These are phyloP conservation scores for Tipula unca DNA, from an alignment of 2,888 invertebrate species.

Conservation along the genomic window DNA sequence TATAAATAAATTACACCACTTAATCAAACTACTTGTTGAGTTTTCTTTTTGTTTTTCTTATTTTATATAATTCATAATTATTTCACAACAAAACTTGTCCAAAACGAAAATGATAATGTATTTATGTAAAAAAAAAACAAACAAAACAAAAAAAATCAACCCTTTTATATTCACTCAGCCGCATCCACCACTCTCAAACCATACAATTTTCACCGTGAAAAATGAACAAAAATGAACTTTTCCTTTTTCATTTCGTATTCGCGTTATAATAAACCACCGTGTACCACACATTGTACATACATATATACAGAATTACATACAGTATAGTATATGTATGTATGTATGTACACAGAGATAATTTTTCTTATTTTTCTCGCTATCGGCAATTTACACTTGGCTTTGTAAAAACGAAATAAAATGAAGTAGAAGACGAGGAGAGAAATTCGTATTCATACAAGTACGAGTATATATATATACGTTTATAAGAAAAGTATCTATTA, in stretches of 20 bases:
- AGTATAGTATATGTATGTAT: not conserved
- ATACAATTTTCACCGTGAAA: not conserved
- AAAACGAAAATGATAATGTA: not conserved
- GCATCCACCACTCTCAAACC: not conserved
- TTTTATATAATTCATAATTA: not conserved
- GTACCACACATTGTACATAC: not conserved
- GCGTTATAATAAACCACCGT: not conserved
- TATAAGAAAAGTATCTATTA: not conserved
- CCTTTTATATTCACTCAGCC: not conserved
- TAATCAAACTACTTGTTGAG: not conserved
- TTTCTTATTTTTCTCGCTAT: conserved; percentile 16
- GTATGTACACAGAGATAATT: not conserved
- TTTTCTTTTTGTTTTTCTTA: not conserved
- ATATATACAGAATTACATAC: not conserved
- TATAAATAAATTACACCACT: not conserved
- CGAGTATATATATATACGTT: too few relatives aligned
- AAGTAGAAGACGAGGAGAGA: not conserved
- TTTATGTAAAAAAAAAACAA: not conserved
- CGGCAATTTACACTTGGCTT: conserved; percentile 21
- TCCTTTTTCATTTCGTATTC: not conserved
- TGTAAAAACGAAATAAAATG: conserved; percentile 20
- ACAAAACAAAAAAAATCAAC: not conserved
- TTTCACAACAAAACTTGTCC: not conserved
- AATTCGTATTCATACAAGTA: too few relatives aligned
- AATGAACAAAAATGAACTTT: not conserved